A percentile compares a stretch with the other conserved stretches of the same genome.
These are phyloP conservation scores for Oxyruncus cristatus DNA, from an alignment of 2,113 vertebrate genomes.

Conservation along the genomic window DNA sequence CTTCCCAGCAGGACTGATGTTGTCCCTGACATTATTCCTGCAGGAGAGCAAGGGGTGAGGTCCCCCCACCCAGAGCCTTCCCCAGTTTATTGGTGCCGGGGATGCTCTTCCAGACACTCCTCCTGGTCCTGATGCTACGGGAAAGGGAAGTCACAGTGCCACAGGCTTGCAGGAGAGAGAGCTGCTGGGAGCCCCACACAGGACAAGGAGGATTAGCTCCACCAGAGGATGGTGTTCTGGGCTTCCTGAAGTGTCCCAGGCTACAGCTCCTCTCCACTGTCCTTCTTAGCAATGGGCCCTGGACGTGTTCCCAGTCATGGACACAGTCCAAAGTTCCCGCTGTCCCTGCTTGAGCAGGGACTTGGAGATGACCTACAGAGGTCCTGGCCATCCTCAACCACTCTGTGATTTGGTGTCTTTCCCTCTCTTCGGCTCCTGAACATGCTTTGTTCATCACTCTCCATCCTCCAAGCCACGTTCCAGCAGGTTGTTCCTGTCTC, in stretches of 20 bases:
- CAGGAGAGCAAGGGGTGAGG: background rate
- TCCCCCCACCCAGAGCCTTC: background rate
- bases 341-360: background rate
- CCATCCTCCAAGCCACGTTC: background rate
- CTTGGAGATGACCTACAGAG: background rate
- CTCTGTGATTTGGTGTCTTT: background rate
- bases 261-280: background rate
- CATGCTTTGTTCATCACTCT: background rate
- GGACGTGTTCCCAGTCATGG: background rate
- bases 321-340: background rate
- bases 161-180: background rate
- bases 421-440: background rate
- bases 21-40: background rate
- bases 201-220: background rate
- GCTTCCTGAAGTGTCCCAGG: background rate
- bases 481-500: background rate
- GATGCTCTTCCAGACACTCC: rapidly evolving
- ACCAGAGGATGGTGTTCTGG: background rate
- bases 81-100: background rate
- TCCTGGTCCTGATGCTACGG: background rate
- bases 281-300: background rate
- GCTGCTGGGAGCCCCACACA: background rate
- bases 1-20: background rate
- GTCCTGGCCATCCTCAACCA: background rate
- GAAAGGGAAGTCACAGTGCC: background rate